phyloP scores from a whole-genome alignment of 2,888 invertebrate genomes.

The Nymphalis polychloros region DNA sequence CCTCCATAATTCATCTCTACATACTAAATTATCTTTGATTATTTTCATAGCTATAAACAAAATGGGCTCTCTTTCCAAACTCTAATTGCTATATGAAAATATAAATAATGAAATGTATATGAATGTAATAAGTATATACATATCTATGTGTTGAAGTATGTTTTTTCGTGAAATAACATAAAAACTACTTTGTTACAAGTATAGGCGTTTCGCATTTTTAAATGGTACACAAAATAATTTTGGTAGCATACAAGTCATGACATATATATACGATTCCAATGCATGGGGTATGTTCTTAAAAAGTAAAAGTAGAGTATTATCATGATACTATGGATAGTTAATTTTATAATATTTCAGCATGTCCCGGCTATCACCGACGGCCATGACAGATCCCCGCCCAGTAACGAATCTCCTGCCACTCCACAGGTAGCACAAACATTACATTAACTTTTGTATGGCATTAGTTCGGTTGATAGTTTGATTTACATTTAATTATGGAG shows the following conservation, averaged over 20 bases:
- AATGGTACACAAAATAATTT: no score
- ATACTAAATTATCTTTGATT: constrained; percentile 21
- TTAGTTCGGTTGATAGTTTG: no score
- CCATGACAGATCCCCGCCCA: constrained; percentile 65
- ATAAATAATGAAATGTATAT: not conserved
- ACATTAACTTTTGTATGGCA: not conserved
- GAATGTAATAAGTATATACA: no score
- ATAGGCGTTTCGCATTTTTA: no score
- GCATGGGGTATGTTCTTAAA: constrained; percentile 11
- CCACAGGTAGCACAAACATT: constrained; percentile 58
- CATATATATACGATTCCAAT: not conserved
- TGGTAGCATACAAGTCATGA: no score
- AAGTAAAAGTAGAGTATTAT: not conserved
- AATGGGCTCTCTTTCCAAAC: constrained; percentile 65
- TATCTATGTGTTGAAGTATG: no score
- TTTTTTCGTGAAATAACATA: not conserved
- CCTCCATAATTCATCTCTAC: constrained; percentile 22
- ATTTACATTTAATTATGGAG: not conserved
- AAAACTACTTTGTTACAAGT: no score
- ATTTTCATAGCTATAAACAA: constrained; percentile 43
- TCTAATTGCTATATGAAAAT: constrained; percentile 24
- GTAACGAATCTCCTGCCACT: constrained; percentile 64
- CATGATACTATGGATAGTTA: not conserved
- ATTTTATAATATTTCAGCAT: constrained; percentile 56
- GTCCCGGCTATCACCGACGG: constrained; percentile 77